Base-by-base conservation (phyloP, 2,797 vertebrate genomes). In the Delichon dasypus region DNA sequence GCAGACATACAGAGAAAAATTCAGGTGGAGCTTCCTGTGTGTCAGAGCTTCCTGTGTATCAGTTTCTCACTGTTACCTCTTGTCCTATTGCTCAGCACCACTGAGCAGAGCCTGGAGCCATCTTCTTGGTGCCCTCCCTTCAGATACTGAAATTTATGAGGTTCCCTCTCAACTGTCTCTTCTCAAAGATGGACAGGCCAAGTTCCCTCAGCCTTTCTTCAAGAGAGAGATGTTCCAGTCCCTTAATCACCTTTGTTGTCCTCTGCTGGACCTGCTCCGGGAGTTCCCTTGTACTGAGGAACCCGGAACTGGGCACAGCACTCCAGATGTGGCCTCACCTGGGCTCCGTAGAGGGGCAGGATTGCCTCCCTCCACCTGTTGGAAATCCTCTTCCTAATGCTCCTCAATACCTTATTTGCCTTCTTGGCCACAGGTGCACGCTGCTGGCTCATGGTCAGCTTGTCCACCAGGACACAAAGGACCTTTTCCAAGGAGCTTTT, bases 151-250 rank as follows among this genome's bases (percentile, higher is more conserved):
- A 1, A 23, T 30, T 51, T 2, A 22, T 51, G 58, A 65, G 58
- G 7, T 57, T 3, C 6, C 3, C 32, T 48, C 40, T 81, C 30
- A 38, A 1, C 10, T 0, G 0, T 34, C 17, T 22, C 11, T 38
- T 64, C 32, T 51, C 0, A 0, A 44, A 38, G 10, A 19, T 76
- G 44, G 11, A 40, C 8, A 57, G 10, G 14, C 2, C n/a, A 1
- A 51, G 12, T 0, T 70, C 17, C 1, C 14, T 57, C 32, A 45
- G 13, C 20, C 27, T 26, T 29, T n/a, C 14, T 14, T 16, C 14
- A 8, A 25, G 5, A 44, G 5, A 54, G 42, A 38, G 44, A 13
- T 45, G 23, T 1, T 70, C 2, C 23, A 4, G 5, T 26, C 36
- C 23, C 7, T 38, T 26, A 26, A 57, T 44, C 19, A 36, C 1